A percentile compares a stretch with the other conserved stretches of the same genome.
Conservation (phyloP, 2,113 vertebrate species). For the Edolisoma coerulescens region DNA sequence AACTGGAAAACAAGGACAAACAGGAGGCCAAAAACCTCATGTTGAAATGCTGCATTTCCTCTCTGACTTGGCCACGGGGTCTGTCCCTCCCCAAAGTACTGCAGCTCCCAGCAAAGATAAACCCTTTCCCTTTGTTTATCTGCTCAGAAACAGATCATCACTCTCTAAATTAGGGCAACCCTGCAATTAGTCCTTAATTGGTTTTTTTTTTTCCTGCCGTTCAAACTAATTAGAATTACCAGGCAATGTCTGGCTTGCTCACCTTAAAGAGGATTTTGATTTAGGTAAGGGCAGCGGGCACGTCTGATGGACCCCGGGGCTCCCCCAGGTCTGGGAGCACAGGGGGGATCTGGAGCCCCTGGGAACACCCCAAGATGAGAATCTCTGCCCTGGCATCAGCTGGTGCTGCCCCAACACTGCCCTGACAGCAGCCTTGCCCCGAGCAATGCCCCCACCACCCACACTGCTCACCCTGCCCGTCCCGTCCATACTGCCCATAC, state of each 20-base stretch:
- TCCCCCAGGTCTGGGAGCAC: fast-evolving
- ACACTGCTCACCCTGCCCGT: no score
- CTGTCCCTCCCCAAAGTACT: background rate
- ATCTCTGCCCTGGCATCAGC: background rate
- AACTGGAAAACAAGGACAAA: background rate
- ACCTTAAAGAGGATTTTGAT: background rate
- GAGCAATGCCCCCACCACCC: fast-evolving
- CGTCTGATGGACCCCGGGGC: fast-evolving
- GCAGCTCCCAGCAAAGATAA: background rate
- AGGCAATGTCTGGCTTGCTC: background rate
- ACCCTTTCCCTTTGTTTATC: background rate
- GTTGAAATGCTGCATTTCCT: background rate
- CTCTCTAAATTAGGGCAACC: background rate
- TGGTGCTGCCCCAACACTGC: background rate
- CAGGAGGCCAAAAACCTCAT: background rate
- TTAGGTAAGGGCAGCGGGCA: background rate
- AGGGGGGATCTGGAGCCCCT: background rate
- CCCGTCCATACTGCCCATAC: fast-evolving
- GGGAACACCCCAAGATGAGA: fast-evolving
- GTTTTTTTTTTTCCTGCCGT: background rate
- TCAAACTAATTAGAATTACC: background rate
- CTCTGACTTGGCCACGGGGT: fast-evolving
- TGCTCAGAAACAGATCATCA: background rate
- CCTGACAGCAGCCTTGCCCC: background rate
- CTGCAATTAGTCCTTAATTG: background rate